Percentiles rank a stretch among this genome's conserved stretches.
Conservation (phyloP, 2,888 invertebrate species). For the Oasisia sp. region DNA sequence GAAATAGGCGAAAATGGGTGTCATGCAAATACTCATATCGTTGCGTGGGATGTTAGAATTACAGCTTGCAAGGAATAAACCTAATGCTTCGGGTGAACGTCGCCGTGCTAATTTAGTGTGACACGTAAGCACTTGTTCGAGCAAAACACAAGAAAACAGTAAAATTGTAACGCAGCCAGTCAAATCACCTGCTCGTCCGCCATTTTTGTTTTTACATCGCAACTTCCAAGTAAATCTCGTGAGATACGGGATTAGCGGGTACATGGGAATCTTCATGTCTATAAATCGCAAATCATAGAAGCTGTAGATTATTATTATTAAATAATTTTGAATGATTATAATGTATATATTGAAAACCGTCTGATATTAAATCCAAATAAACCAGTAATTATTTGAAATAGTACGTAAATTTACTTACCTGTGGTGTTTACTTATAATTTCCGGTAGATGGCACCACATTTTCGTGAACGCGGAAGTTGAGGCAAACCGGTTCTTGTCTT, state of each 20-base stretch:
- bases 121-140: neutral
- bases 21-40: conserved; percentile 12
- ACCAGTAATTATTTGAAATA: neutral
- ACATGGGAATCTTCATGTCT: neutral
- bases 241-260: neutral
- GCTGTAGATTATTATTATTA: neutral
- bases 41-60: neutral
- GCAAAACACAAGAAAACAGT: neutral
- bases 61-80: neutral
- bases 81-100: neutral
- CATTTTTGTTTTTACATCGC: conserved; percentile 58
- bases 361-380: neutral
- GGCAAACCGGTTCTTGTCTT: neutral
- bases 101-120: neutral
- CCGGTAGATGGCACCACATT: neutral
- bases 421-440: neutral
- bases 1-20: conserved; percentile 17
- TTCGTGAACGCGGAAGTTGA: neutral
- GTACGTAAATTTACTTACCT: neutral
- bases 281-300: neutral
- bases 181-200: conserved; percentile 59
- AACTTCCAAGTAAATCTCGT: neutral
- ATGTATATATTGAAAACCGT: neutral
- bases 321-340: neutral
- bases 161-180: neutral